Conservation (phyloP, 2,113 vertebrate genomes). For the Anguilla japonica region DNA sequence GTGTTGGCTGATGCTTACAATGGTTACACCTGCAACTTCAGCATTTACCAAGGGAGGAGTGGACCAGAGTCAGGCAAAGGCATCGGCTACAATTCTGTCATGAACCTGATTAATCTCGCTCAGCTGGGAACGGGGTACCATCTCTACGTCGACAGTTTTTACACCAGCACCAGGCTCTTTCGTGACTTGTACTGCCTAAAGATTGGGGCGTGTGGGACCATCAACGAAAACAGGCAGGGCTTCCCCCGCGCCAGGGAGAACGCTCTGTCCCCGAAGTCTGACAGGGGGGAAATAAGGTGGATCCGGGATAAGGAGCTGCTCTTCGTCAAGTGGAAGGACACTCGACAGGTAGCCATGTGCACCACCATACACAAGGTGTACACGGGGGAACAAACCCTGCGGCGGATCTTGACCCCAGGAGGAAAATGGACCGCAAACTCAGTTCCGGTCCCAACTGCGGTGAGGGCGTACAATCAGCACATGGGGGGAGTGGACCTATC, state of each 20-base stretch:
- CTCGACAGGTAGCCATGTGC: neutral
- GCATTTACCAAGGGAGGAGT: constrained; percentile 49
- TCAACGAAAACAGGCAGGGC: neutral
- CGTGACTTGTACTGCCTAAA: neutral
- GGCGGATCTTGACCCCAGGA: neutral
- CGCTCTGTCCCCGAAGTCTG: neutral
- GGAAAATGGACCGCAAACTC: neutral
- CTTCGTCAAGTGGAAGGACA: constrained; percentile 3
- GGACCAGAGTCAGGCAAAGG: neutral
- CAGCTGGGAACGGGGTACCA: neutral
- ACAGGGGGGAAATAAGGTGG: neutral
- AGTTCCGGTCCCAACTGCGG: neutral
- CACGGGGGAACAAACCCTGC: neutral
- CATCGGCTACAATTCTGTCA: neutral
- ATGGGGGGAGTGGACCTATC: constrained; percentile 20
- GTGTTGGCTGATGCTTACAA: constrained; percentile 55
- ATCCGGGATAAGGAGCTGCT: neutral
- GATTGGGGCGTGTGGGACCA: neutral
- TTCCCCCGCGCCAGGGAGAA: neutral
- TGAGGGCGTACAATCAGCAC: neutral
- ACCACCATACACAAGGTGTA: neutral
- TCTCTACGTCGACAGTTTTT: neutral
- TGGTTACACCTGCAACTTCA: constrained; percentile 62
- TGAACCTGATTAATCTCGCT: neutral
- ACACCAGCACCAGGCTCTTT: neutral